These are phyloP conservation scores for Labeo rohita DNA, from an alignment of 2,113 vertebrate genomes.

Conservation along the genomic window DNA sequence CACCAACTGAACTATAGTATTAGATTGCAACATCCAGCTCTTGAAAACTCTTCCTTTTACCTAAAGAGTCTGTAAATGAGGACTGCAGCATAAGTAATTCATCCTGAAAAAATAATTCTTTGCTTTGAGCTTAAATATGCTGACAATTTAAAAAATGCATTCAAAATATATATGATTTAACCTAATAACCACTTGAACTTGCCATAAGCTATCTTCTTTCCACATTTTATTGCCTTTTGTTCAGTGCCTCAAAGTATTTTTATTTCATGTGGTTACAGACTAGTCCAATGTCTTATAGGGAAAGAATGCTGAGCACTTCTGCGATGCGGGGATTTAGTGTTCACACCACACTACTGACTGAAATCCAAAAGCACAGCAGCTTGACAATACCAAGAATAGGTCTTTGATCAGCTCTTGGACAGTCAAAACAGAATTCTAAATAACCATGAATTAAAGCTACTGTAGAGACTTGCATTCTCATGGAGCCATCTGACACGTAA, in stretches of 20 bases:
- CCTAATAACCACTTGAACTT: not conserved
- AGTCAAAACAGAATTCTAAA: conserved; percentile 26
- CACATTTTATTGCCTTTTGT: not conserved
- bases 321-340: conserved; percentile 6
- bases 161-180: not conserved
- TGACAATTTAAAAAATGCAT: not conserved
- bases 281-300: conserved; percentile 14
- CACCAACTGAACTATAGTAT: not conserved
- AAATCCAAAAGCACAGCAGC: conserved; percentile 29
- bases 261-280: not conserved
- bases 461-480: not conserved
- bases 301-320: conserved; percentile 37
- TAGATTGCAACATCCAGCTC: not conserved
- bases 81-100: not conserved
- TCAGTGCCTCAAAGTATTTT: conserved; percentile 13
- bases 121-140: not conserved
- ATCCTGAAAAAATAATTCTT: not conserved
- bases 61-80: not conserved
- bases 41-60: not conserved
- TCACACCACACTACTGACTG: conserved; percentile 19
- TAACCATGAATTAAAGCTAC: not conserved
- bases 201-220: not conserved
- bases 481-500: not conserved
- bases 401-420: conserved; percentile 15
- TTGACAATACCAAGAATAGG: conserved; percentile 40